Base-by-base conservation (phyloP, 2,888 invertebrate species). In the Archips xylosteana region DNA sequence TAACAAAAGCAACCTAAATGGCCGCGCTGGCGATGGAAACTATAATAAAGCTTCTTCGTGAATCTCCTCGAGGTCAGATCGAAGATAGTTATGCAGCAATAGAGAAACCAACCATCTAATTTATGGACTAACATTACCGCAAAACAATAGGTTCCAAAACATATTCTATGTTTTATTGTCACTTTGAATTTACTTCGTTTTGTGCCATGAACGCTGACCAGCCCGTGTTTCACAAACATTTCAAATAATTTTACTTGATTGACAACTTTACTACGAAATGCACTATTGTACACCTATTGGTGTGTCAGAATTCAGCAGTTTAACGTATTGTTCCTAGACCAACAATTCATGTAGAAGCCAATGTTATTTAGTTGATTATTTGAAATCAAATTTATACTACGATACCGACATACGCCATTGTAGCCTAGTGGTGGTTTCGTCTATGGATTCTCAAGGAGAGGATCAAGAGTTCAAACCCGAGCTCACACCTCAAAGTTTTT, bases 51-150 rank as follows among this genome's bases (percentile, higher is more conserved):
- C 64, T 69, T n/a, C 69, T 60, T 60, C 60, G 65, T 15, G 23
- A 15, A 59, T 47, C 47, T 70, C 42, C 47, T 32, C 23, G 70
- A 64, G 70, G 70, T 59, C 64, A 70, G 70, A 70, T 71, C 36
- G 2, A 2, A 64, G 70, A 71, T 71, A 64, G 60, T 4, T 47
- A n/a, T 47, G 57, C 12, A 47, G 59, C 59, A 67, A 32, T 57
- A 57, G 3, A 57, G 57, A 57, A 57, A 57, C 57, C 57, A 32
- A 47, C 23, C 3, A 59, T 34, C 10, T 34, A 54, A 42, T 42
- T 65, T 65, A 51, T 65, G 65, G 32, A 32, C 57, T 32, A 23
- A 32, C 57, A 57, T 57, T 57, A 57, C 57, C 57, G 32, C 32
- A 10, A 57, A 32, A 57, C 57, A 57, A 57, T 57, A 32, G 57